Conservation (phyloP, 1,140 invertebrate genomes). For the Zaprionus vittiger region DNA sequence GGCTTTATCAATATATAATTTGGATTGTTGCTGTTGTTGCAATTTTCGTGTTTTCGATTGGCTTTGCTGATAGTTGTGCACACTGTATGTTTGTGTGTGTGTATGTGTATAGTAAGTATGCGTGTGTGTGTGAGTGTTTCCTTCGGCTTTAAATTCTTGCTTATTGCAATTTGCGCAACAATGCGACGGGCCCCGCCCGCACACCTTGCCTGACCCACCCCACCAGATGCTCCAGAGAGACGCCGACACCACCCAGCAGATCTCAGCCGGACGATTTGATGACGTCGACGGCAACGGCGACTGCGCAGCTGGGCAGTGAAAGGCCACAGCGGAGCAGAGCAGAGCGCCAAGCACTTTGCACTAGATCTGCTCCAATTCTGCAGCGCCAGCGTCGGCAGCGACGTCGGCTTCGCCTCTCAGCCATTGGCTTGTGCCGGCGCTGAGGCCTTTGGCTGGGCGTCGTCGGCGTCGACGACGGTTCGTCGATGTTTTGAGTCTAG, state of each 20-base stretch:
- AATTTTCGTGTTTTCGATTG: constrained; percentile 68
- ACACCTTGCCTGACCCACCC: constrained; percentile 21
- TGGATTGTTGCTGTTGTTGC: constrained; percentile 55
- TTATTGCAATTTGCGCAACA: constrained; percentile 76
- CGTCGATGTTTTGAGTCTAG: constrained; percentile 50
- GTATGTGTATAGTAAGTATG: not conserved
- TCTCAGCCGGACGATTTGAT: constrained; percentile 61
- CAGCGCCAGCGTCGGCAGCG: constrained; percentile 26
- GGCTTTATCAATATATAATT: constrained; percentile 78
- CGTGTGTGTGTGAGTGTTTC: constrained; percentile 43
- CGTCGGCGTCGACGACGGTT: constrained; percentile 53
- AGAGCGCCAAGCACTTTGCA: constrained; percentile 28
- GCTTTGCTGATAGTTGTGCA: constrained; percentile 60
- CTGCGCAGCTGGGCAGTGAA: constrained; percentile 77
- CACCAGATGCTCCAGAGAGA: constrained; percentile 41
- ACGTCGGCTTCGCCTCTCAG: constrained; percentile 16
- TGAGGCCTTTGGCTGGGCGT: constrained; percentile 56
- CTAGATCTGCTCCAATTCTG: constrained; percentile 72
- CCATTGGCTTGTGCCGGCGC: constrained; percentile 48
- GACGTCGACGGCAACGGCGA: constrained; percentile 21
- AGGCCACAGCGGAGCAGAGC: constrained; percentile 48
- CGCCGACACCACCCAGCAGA: constrained; percentile 57
- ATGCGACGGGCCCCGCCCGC: constrained; percentile 47
- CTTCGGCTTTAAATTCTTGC: constrained; percentile 71
- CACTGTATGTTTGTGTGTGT: constrained; percentile 11